Base-by-base conservation (phyloP, 1,140 invertebrate genomes). In the Planococcus citri region DNA sequence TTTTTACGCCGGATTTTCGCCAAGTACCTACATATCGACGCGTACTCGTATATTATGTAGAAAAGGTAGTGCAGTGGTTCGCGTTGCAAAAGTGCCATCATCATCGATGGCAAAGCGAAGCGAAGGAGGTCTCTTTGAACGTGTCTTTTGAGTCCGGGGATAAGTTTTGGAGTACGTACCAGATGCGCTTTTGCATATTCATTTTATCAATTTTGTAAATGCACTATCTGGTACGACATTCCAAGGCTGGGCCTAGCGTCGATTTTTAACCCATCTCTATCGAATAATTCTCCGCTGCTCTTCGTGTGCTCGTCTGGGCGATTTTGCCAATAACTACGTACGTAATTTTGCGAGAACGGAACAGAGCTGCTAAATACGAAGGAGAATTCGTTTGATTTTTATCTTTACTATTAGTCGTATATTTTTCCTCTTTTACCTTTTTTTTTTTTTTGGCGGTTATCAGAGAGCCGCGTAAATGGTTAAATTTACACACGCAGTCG, bases 141-240 rank as follows among this genome's bases (percentile, higher is more conserved):
- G 41, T 51, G 14, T n/a, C 41, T 14, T 20, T 51, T 17, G 41
- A 14, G n/a, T 51, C 41, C 41, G n/a, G 24, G 69, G 68, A 37
- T 70, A 68, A 81, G 84, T 83, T 80, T 81, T 86, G 87, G 88
- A 87, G 87, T 88, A 85, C 91, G 90, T 94, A 89, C 90, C 92
- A 95, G 92, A 87, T 86, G 88, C 92, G 92, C 89, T 89, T 95
- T 95, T 95, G 90, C 91, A 94, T 86, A 61, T 61, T 74, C 74
- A 77, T 73, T 68, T 78, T 74, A 84, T 84, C 83, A 87, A 85
- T 85, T 86, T 85, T 95, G 94, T 96, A 96, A 96, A 96, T 96
- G 94, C 94, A 95, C 94, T 93, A 93, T 95, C 93, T 95, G 93
- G 94, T 95, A 95, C 93, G 92, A 92, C 91, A 94, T 87, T 86